Evolutionary conservation across 2,113 vertebrate genomes (phyloP), one percentile per base, ranked within the genome.

Genomic region (Megalops atlanticus): DNA sequence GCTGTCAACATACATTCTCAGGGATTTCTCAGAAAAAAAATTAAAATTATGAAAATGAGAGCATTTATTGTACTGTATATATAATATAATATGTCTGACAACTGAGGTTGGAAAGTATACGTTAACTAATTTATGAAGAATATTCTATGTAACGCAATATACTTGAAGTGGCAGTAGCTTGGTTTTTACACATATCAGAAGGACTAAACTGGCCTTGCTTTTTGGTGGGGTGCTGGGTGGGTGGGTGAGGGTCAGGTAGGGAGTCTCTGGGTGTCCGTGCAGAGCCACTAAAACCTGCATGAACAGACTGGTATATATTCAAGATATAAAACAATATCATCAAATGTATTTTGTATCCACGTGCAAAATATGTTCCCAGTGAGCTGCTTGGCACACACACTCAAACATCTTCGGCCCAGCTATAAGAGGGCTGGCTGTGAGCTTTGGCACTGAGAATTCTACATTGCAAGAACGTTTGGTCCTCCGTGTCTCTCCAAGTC

Each of bases 161-260:
- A 99, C 97, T 99, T 99, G 98, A 99, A 99, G 95, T 97, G 98
- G 96, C 97, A 97, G 96, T 98, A 99, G 95, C 95, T 98, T 97
- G 95, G 85, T 93, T 95, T 96, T 96, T 84, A 90, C 95, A 96
- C 92, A 94, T 97, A 97, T 96, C 94, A 72, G 93, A 96, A 96
- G 94, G 96, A 96, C 93, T 94, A 89, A 90, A 88, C 91, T 92
- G 90, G 90, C 94, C 94, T 96, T 92, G 93, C 93, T 95, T 93
- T 89, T 77, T 83, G 79, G 88, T 94, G 94, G 93, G 94, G 92
- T 92, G 78, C 83, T 54, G 85, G 86, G 78, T 83, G 83, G 43
- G 43, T 14, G 14, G 43, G 43, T n/a, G n/a, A n/a, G n/a, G n/a
- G n/a, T 94, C n/a, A 90, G 93, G 91, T 89, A 84, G 93, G 91